Evolutionary conservation across 2,888 invertebrate species (phyloP).

Genomic region (Cremastobaeus sp.): DNA sequence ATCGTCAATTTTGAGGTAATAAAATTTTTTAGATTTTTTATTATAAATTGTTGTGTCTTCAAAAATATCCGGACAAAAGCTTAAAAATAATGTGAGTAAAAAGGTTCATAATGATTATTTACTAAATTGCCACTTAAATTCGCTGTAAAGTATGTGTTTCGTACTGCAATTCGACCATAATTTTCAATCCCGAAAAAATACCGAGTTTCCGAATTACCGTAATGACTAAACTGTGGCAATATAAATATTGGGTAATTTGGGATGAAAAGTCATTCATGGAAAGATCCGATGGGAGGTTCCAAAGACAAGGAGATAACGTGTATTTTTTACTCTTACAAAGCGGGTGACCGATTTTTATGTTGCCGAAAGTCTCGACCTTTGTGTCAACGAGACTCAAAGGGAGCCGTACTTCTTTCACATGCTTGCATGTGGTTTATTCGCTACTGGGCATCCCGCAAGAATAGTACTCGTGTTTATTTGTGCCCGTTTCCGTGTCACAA

Average conservation of each 20-base stretch:
- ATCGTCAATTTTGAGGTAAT: too few relatives aligned
- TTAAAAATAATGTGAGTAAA: too few relatives aligned
- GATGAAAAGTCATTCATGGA: constrained; percentile 43
- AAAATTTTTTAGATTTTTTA: too few relatives aligned
- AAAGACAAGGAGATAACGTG: constrained; percentile 55
- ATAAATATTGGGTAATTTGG: constrained; percentile 35
- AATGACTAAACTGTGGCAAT: constrained; percentile 9
- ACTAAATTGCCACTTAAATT: too few relatives aligned
- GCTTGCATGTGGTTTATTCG: constrained; percentile 65
- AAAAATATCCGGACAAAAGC: too few relatives aligned
- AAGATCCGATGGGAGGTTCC: constrained; percentile 37
- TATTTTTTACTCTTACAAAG: constrained; percentile 54
- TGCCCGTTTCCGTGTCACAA: constrained; percentile 73
- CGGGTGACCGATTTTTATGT: constrained; percentile 68
- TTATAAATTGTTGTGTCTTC: too few relatives aligned
- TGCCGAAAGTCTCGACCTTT: constrained; percentile 61
- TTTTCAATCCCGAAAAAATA: too few relatives aligned
- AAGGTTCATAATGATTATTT: too few relatives aligned
- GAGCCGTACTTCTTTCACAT: constrained; percentile 61
- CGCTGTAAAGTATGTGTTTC: too few relatives aligned
- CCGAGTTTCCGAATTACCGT: constrained; percentile 11
- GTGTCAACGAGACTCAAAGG: constrained; percentile 61
- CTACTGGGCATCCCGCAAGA: constrained; percentile 63
- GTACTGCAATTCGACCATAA: too few relatives aligned
- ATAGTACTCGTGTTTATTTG: constrained; percentile 72